Evolutionary conservation across 2,888 invertebrate genomes (phyloP).

Genomic region (Oxytorus armatus): DNA sequence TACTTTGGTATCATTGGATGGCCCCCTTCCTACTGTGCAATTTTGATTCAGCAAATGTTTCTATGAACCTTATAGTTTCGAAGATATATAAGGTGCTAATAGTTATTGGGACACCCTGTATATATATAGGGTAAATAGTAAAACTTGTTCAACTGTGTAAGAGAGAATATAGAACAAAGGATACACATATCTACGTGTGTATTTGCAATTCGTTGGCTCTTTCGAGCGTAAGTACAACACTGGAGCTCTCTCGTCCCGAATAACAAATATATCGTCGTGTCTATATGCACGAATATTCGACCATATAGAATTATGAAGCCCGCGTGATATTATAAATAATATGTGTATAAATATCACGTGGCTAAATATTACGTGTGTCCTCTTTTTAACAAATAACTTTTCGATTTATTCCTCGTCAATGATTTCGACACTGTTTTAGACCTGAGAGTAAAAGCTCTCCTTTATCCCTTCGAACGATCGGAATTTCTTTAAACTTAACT

Average conservation of each 20-base stretch:
- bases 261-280: conserved; percentile 6
- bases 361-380: conserved; percentile 31
- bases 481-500: no score
- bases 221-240: conserved; percentile 49
- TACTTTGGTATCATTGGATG: no score
- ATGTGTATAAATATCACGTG: not conserved
- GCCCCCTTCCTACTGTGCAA: no score
- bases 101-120: no score
- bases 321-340: not conserved
- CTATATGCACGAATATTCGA: conserved; percentile 30
- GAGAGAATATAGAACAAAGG: conserved; percentile 19
- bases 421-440: conserved; percentile 12
- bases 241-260: conserved; percentile 22
- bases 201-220: conserved; percentile 33
- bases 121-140: not conserved
- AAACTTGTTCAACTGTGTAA: not conserved
- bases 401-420: conserved; percentile 18
- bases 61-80: no score
- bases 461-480: conserved; percentile 11
- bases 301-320: conserved; percentile 13
- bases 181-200: no score
- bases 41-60: no score
- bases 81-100: no score
- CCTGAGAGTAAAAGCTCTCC: not conserved
- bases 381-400: conserved; percentile 36